These are phyloP conservation scores for Acanthacorydalis orientalis DNA, from an alignment of 2,888 invertebrate genomes.

Conservation along the genomic window DNA sequence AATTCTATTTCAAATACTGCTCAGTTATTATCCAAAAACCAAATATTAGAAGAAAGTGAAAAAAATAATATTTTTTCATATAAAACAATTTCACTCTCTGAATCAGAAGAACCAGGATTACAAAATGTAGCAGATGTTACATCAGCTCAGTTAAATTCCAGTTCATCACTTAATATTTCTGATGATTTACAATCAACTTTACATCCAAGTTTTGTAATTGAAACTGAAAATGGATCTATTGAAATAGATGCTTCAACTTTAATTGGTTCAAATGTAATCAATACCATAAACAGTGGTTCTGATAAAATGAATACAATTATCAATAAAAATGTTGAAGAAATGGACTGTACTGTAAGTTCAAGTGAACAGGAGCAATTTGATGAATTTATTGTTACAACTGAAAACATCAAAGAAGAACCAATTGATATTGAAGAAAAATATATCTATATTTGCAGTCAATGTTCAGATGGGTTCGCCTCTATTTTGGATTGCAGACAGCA, in stretches of 20 bases:
- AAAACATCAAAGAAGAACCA: background rate
- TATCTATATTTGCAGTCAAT: constrained; percentile 32
- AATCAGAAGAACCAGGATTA: too few relatives aligned
- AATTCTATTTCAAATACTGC: background rate
- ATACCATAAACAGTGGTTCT: too few relatives aligned
- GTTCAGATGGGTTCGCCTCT: constrained; percentile 27
- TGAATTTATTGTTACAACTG: background rate
- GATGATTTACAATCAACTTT: background rate
- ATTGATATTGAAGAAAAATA: constrained; percentile 8
- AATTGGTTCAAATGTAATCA: too few relatives aligned
- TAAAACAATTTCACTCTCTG: too few relatives aligned
- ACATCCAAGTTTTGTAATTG: background rate
- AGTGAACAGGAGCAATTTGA: background rate
- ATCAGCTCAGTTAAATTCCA: background rate
- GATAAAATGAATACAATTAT: background rate
- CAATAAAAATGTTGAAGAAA: background rate
- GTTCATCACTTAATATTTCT: too few relatives aligned
- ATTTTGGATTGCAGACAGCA: constrained; percentile 31
- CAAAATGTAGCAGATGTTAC: background rate
- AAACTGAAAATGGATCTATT: background rate
- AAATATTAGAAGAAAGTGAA: too few relatives aligned
- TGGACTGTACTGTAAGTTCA: background rate
- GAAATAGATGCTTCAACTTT: background rate
- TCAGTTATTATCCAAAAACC: too few relatives aligned
- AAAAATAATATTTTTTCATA: too few relatives aligned